A percentile compares a stretch with the other conserved stretches of the same genome.
phyloP scores from a whole-genome alignment of 2,888 invertebrate species.

The Patella caerulea region DNA sequence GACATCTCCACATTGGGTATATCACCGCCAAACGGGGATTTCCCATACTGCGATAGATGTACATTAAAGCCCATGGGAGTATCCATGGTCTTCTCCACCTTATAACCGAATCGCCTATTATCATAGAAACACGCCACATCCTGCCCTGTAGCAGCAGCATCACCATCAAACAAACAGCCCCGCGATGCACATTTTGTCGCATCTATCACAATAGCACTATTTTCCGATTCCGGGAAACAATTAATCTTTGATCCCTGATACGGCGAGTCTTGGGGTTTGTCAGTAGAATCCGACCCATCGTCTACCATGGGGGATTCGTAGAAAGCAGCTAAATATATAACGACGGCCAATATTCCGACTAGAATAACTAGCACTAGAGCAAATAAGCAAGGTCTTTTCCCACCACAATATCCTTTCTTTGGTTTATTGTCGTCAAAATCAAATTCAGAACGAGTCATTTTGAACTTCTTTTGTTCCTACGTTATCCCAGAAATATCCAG shows the following conservation, averaged over 20 bases:
- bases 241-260: not conserved
- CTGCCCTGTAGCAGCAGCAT: constrained; percentile 9
- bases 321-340: too few species aligned
- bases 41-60: constrained; percentile 36
- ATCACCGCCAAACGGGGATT: constrained; percentile 45
- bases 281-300: not conserved
- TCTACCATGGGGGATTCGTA: too few species aligned
- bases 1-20: constrained; percentile 39
- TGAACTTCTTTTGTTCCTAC: too few species aligned
- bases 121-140: constrained; percentile 43
- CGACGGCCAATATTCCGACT: too few species aligned
- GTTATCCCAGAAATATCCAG: too few species aligned
- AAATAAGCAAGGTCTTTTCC: too few species aligned
- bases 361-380: too few species aligned
- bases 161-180: constrained; percentile 21
- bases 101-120: constrained; percentile 40
- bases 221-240: not conserved
- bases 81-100: constrained; percentile 20
- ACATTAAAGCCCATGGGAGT: constrained; percentile 38
- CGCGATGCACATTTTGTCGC: not conserved
- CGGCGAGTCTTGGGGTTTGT: not conserved
- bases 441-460: too few species aligned
- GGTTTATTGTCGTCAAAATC: too few species aligned
- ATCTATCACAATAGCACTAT: not conserved
- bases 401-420: too few species aligned